phyloP scores from a whole-genome alignment of 1,140 invertebrate species.

The Hylyphantes graminicola region DNA sequence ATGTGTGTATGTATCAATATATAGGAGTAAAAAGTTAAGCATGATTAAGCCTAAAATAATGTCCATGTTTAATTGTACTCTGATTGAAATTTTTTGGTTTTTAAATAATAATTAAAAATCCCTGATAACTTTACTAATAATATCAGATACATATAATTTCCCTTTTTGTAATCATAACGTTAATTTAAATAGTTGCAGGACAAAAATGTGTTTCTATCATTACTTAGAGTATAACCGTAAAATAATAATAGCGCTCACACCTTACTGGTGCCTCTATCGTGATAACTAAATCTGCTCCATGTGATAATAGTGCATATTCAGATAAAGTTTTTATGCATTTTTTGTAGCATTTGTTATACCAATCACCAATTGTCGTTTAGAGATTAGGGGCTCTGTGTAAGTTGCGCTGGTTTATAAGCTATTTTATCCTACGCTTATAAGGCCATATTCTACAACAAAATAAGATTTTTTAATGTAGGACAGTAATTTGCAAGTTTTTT shows the following conservation, averaged over 20 bases:
- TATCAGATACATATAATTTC: neutral
- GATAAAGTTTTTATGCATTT: constrained; percentile 41
- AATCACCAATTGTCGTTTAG: neutral
- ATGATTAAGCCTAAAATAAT: too few species aligned
- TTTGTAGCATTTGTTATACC: constrained; percentile 48
- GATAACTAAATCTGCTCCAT: constrained; percentile 42
- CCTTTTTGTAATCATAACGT: neutral
- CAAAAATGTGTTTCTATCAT: neutral
- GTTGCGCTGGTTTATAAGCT: neutral
- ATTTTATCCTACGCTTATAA: constrained; percentile 1
- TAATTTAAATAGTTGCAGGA: neutral
- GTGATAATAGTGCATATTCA: constrained; percentile 49
- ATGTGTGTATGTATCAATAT: too few species aligned
- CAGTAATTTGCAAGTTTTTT: neutral
- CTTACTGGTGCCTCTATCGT: constrained; percentile 34
- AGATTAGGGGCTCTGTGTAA: neutral
- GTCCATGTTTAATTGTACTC: too few species aligned
- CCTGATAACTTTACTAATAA: neutral
- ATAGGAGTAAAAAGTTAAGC: too few species aligned
- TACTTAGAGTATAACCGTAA: neutral
- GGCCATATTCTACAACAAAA: neutral
- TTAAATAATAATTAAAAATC: neutral
- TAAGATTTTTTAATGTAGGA: constrained; percentile 7
- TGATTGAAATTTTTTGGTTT: too few species aligned
- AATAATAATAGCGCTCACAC: constrained; percentile 37